Base-by-base conservation (phyloP, 2,797 vertebrate genomes). In the Typhlichthys subterraneus region DNA sequence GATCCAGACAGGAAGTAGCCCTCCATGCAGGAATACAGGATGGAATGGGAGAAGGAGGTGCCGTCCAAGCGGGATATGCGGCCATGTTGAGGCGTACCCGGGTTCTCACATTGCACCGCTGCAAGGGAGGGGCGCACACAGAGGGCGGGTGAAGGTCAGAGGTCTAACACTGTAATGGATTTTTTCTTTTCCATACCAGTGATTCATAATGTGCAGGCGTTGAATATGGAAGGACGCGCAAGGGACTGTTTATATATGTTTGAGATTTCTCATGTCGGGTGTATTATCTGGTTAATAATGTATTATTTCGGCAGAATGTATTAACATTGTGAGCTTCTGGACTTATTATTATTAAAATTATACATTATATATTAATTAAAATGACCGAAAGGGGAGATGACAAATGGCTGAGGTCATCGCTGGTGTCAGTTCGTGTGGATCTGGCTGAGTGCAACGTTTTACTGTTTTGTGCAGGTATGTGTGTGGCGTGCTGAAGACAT, bases 41-140 rank as follows among this genome's bases (percentile, higher is more conserved):
- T 95, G 23, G 96, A 95, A 83, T 96, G 96, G 65, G 96, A 94
- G 82, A 96, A 98, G 2, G 93, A 94, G 19, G 95, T 97, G 45
- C 94, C 94, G 66, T 97, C 95, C 52, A 96, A 88, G n/a, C 89
- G 94, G 81, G 94, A 94, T 38, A 98, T 92, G 51, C 87, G 94
- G 9, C 96, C 95, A 15, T 99, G 96, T 63, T 94, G 91, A 0
- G 96, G 95, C 53, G 95, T 96, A 65, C 95, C 95, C 59, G 97
- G 96, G 71, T 99, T 99, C 47, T 94, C 95, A 80, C 97, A 99
- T 19, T 98, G 96, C 12, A 99, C 91, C 73, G 96, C 97, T 99
- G 67, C 13, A 81, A 79, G 13, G 63, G 19, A 72, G 17, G 31
- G 15, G 51, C 72, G 33, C 54, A 59, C 54, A 38, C 67, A 69